Conservation (phyloP, 2,888 invertebrate genomes). For the Limnephilus marmoratus region DNA sequence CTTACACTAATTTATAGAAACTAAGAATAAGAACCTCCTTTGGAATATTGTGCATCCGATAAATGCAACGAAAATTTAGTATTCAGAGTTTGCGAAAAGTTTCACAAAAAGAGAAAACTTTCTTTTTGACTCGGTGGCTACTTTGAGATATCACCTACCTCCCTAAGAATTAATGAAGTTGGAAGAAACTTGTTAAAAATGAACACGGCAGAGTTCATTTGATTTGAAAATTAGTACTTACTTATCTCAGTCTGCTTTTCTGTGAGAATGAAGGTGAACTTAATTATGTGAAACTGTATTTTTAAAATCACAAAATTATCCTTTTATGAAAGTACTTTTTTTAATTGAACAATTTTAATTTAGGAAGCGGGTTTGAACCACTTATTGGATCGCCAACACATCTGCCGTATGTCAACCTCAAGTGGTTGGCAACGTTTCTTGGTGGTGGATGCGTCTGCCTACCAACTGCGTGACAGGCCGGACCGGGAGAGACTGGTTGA, state of each 20-base stretch:
- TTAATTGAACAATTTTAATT: no score
- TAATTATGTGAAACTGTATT: background rate
- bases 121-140: background rate
- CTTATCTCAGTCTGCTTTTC: background rate
- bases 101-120: slow-evolving; percentile 16
- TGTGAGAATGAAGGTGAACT: background rate
- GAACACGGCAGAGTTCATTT: background rate
- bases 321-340: no score
- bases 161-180: background rate
- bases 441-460: no score
- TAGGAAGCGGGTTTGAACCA: no score
- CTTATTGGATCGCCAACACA: no score
- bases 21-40: background rate
- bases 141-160: background rate
- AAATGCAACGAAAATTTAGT: slow-evolving; percentile 7
- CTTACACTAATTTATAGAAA: no score
- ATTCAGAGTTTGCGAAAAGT: background rate
- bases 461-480: no score
- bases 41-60: background rate
- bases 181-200: background rate
- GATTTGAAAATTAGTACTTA: background rate
- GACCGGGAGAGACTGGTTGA: no score
- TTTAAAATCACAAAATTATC: no score
- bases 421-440: no score
- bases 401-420: no score